Conservation (phyloP, 2,888 invertebrate species). For the Leptinotarsa peninsularis region DNA sequence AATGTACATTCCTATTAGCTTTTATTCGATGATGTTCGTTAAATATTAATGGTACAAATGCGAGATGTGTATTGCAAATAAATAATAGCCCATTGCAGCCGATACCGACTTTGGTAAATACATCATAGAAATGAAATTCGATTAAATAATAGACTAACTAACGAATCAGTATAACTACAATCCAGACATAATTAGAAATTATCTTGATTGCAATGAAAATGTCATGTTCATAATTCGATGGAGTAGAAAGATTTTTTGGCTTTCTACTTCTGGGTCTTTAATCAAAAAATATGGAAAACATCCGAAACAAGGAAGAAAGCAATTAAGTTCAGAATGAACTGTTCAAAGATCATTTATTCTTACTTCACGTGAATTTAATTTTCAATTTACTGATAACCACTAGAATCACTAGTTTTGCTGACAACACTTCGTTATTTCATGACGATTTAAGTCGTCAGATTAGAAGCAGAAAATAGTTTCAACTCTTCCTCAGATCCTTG, state of each 20-base stretch:
- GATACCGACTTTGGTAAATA: background rate
- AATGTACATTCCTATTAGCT: constrained; percentile 10
- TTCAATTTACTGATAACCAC: background rate
- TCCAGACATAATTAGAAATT: no score
- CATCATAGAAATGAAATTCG: background rate
- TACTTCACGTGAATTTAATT: background rate
- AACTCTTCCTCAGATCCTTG: background rate
- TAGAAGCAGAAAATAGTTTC: background rate
- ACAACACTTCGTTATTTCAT: background rate
- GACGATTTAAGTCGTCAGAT: background rate
- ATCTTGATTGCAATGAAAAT: no score
- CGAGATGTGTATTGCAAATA: background rate
- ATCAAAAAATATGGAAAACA: no score
- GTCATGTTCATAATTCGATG: no score
- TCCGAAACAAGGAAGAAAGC: no score
- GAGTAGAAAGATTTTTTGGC: no score
- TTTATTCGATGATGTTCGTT: constrained; percentile 6
- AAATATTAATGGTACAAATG: background rate
- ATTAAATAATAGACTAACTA: no score
- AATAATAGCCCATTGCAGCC: background rate
- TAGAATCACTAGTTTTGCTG: background rate
- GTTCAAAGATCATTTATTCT: background rate
- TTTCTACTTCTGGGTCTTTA: no score
- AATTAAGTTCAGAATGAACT: background rate
- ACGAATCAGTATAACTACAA: background rate